phyloP scores from a whole-genome alignment of 2,797 vertebrate genomes.

The Tamandua tetradactyla region DNA sequence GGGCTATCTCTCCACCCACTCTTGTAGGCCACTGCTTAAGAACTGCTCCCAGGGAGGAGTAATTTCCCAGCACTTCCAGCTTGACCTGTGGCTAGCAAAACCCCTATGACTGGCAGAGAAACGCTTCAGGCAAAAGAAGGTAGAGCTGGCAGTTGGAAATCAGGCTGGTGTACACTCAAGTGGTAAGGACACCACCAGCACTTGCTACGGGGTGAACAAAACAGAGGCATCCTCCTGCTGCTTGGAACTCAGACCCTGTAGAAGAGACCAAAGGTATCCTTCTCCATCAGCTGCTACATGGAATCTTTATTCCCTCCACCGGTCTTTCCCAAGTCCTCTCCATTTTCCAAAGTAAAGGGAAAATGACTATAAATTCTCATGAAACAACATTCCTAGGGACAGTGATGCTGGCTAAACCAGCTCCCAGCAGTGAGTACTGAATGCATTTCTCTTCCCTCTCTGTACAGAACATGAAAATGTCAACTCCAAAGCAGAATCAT shows the following conservation, averaged over 20 bases:
- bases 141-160: not conserved
- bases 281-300: not conserved
- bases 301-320: accelerated
- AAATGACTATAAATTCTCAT: not conserved
- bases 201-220: not conserved
- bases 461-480: constrained; percentile 43
- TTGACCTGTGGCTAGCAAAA: not conserved
- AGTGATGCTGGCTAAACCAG: not conserved
- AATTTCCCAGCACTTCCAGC: not conserved
- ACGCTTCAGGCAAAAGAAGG: not conserved
- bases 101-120: not conserved
- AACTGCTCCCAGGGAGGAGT: not conserved
- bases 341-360: not conserved
- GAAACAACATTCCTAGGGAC: not conserved
- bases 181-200: not conserved
- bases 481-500: constrained; percentile 20
- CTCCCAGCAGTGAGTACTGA: not conserved
- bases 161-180: accelerated
- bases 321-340: not conserved
- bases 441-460: not conserved
- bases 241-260: accelerated
- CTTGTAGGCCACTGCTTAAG: not conserved
- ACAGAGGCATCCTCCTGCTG: not conserved
- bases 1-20: not conserved
- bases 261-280: not conserved